A percentile compares a stretch with the other conserved stretches of the same genome.
These are phyloP conservation scores for Carapus acus DNA, from an alignment of 2,797 vertebrate genomes.

Conservation along the genomic window DNA sequence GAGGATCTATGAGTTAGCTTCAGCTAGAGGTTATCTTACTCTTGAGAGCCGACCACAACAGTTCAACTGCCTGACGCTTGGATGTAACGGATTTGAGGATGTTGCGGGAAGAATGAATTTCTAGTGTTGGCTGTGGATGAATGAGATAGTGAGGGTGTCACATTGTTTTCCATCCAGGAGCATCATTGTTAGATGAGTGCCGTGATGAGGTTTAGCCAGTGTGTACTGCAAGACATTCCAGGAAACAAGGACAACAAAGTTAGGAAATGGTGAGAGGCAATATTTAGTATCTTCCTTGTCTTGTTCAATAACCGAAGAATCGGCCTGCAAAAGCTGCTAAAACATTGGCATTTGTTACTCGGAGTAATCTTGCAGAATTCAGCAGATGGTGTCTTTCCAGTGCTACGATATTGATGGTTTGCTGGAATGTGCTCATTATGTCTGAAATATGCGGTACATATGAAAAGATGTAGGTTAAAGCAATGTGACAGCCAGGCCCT, in stretches of 20 bases:
- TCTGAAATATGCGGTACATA: too few relatives aligned
- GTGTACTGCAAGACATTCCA: constrained; percentile 38
- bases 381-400: too few relatives aligned
- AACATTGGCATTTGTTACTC: too few relatives aligned
- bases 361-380: too few relatives aligned
- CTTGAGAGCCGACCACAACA: constrained; percentile 8
- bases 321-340: background rate
- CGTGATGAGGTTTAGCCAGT: constrained; percentile 73
- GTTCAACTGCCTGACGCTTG: background rate
- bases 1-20: constrained; percentile 16
- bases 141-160: too few relatives aligned
- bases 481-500: too few relatives aligned
- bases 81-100: constrained; percentile 7
- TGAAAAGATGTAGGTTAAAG: too few relatives aligned
- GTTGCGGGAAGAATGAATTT: constrained; percentile 30
- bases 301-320: constrained; percentile 2
- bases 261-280: constrained; percentile 74
- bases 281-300: constrained; percentile 3
- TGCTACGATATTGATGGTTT: too few relatives aligned
- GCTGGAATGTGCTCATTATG: too few relatives aligned
- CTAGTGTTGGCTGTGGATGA: too few relatives aligned
- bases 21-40: constrained; percentile 9
- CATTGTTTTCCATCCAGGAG: too few relatives aligned
- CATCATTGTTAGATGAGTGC: constrained; percentile 54
- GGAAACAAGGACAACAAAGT: constrained; percentile 48